A percentile compares a stretch with the other conserved stretches of the same genome.
Conservation (phyloP, 2,113 vertebrate genomes). For the Pelecanus crispus region DNA sequence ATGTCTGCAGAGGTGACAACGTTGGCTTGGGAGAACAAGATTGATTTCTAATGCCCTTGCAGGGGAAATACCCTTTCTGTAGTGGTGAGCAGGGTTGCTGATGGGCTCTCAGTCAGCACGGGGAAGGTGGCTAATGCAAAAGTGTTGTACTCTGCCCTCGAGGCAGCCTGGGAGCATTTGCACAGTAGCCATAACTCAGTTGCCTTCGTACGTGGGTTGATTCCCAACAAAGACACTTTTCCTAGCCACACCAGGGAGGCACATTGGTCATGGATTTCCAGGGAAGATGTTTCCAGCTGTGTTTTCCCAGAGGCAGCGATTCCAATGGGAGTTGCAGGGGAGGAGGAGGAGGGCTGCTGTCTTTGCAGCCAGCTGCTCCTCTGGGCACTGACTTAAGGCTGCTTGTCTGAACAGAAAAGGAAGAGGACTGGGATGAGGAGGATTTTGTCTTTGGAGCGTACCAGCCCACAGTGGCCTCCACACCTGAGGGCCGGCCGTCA, state of each 20-base stretch:
- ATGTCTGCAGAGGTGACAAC: background rate
- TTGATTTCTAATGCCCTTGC: background rate
- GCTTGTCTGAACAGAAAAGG: slow-evolving; percentile 57
- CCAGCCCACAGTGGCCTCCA: slow-evolving; percentile 77
- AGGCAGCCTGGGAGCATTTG: background rate
- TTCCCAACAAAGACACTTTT: background rate
- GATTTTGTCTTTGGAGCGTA: slow-evolving; percentile 83
- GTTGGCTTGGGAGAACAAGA: fast-evolving
- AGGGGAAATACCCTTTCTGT: background rate
- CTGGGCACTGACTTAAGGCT: background rate
- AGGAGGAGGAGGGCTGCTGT: background rate
- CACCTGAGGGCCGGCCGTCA: slow-evolving; percentile 68
- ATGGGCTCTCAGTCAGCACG: fast-evolving
- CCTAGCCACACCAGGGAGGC: background rate
- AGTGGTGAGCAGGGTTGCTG: background rate
- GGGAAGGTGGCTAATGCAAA: background rate
- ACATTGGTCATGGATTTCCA: fast-evolving
- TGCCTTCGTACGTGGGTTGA: fast-evolving
- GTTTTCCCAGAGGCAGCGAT: background rate
- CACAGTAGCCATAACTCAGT: background rate
- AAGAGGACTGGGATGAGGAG: slow-evolving; percentile 61
- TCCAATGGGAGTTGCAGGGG: background rate
- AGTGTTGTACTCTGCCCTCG: background rate
- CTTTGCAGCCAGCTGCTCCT: background rate
- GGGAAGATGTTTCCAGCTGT: background rate